Evolutionary conservation across 2,113 vertebrate genomes (phyloP).

Genomic region (Aix galericulata): DNA sequence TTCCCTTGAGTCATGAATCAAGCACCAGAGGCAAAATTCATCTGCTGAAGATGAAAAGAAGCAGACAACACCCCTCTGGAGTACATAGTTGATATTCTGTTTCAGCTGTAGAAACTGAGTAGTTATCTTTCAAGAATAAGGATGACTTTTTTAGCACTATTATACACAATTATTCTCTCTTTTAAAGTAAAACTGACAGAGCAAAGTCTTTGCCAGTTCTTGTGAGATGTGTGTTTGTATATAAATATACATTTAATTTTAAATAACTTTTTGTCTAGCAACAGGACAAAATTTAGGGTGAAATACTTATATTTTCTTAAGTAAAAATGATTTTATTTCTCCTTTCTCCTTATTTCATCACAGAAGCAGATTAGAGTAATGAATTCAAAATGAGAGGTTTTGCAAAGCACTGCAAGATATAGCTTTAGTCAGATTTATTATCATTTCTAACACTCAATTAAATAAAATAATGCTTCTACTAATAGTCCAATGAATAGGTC

Average conservation of each 20-base stretch:
- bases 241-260: not conserved
- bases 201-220: not conserved
- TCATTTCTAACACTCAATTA: not conserved
- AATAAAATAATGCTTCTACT: not conserved
- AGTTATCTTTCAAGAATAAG: slow-evolving; percentile 50
- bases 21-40: slow-evolving; percentile 61
- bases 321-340: not conserved
- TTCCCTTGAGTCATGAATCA: slow-evolving; percentile 62
- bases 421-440: slow-evolving; percentile 9
- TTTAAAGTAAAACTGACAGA: slow-evolving; percentile 25
- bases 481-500: not conserved
- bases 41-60: slow-evolving; percentile 64
- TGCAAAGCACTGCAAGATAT: not conserved
- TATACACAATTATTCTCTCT: slow-evolving; percentile 34
- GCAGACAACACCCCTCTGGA: slow-evolving; percentile 51
- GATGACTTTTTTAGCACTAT: slow-evolving; percentile 44
- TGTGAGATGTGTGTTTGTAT: fast-evolving
- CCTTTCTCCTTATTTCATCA: not conserved
- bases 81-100: slow-evolving; percentile 52
- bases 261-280: not conserved
- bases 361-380: not conserved
- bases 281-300: not conserved
- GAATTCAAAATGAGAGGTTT: not conserved
- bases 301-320: not conserved
- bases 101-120: slow-evolving; percentile 28